Evolutionary conservation across 2,797 vertebrate species (phyloP), one percentile per base, ranked within the genome.

Genomic region (Poecilia picta): DNA sequence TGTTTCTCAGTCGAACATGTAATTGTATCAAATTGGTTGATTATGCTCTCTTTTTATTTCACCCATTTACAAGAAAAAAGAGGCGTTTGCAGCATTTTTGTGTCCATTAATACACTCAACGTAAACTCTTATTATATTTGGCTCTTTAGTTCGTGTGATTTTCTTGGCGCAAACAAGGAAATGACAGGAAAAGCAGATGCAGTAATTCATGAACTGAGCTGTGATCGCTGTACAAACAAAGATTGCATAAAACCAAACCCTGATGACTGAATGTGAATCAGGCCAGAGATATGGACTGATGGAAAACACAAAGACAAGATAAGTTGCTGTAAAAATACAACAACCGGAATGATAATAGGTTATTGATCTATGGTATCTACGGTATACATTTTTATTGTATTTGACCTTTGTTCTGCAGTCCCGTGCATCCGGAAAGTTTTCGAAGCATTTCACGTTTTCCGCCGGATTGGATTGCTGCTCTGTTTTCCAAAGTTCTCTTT

Each of bases 121-220:
- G 11, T 20, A 43, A 70, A 70, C 39, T 43, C 20, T 36, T 64
- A 4, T 39, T 70, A n/a, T 6, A 10, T 13, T 70, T n/a, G 10
- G 11, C 41, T 23, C 39, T n/a, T 70, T 39, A 43, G 36, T 12
- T 41, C 1, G 25, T 43, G 39, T 5, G 12, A 62, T 85, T 83
- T 81, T 43, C 81, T 81, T 53, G 15, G 33, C 73, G 78, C 77
- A 72, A 78, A 82, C 28, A 78, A 46, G 71, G 47, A 80, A 86
- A 81, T 81, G 53, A 76, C 31, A 81, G 77, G 47, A 87, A 75
- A 79, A 79, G 57, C 39, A 16, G 46, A 70, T 74, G 36, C 46
- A 77, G 33, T 79, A 57, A 78, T 82, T 80, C 39, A 82, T 72
- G 49, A 78, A 83, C 83, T 86, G 59, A 84, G 12, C 23, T 10